Evolutionary conservation across 2,113 vertebrate species (phyloP).

Genomic region (Cygnus atratus): DNA sequence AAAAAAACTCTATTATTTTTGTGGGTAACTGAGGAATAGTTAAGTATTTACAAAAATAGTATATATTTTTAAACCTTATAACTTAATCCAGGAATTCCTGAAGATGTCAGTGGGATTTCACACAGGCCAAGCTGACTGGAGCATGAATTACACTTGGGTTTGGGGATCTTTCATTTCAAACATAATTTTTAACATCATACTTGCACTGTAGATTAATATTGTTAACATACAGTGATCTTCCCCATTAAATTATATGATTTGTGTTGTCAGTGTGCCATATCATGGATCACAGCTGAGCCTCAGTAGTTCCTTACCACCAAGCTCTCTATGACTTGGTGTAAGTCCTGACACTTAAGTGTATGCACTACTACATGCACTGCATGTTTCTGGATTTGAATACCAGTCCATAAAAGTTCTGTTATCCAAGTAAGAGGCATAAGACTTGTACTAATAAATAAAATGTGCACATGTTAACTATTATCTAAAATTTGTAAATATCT

Average conservation of each 20-base stretch:
- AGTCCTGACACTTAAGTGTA: not conserved
- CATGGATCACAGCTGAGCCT: not conserved
- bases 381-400: not conserved
- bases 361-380: not conserved
- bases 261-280: not conserved
- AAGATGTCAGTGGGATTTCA: not conserved
- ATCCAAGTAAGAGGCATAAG: not conserved
- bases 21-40: not conserved
- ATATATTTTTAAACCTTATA: not conserved
- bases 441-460: not conserved
- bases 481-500: not conserved
- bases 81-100: not conserved
- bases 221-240: not conserved
- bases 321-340: not conserved
- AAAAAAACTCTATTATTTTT: slow-evolving; percentile 37
- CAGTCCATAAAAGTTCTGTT: not conserved
- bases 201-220: not conserved
- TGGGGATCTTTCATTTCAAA: not conserved
- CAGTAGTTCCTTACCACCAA: not conserved
- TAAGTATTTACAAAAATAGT: not conserved
- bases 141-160: not conserved
- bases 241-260: not conserved
- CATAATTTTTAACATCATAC: not conserved
- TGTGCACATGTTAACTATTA: not conserved
- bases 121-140: not conserved